phyloP scores from a whole-genome alignment of 2,113 vertebrate species.

The Cyrtonyx montezumae region DNA sequence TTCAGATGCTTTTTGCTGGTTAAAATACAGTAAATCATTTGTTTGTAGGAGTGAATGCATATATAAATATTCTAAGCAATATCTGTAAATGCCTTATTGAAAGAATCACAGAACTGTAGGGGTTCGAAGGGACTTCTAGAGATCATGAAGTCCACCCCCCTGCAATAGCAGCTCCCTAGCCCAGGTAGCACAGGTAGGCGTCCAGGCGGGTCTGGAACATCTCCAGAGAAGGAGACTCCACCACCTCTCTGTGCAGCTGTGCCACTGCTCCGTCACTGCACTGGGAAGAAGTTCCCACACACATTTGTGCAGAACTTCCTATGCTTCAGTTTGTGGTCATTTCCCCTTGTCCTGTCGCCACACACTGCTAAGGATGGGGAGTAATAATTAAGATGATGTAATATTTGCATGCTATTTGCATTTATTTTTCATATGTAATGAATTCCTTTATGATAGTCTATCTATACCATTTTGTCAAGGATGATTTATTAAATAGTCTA shows the following conservation, averaged over 20 bases:
- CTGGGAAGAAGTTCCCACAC: no score
- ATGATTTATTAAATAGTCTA: background rate
- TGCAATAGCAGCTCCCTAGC: no score
- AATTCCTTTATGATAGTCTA: background rate
- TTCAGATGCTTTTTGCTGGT: background rate
- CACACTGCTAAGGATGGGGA: background rate
- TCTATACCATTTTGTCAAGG: background rate
- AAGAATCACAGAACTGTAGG: background rate
- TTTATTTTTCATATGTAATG: background rate
- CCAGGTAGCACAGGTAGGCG: no score
- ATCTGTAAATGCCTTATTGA: background rate
- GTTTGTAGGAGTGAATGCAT: background rate
- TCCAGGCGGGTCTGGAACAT: no score
- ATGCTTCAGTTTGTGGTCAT: no score
- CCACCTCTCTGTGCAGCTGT: no score
- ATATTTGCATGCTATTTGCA: background rate
- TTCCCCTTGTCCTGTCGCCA: no score
- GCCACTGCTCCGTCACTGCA: no score
- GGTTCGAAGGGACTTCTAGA: no score
- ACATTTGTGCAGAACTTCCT: no score
- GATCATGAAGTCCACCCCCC: no score
- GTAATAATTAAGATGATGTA: background rate
- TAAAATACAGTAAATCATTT: background rate
- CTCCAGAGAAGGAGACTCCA: no score
- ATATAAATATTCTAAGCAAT: background rate